Conservation (phyloP, 2,113 vertebrate species). For the Psilopsiagon aurifrons region DNA sequence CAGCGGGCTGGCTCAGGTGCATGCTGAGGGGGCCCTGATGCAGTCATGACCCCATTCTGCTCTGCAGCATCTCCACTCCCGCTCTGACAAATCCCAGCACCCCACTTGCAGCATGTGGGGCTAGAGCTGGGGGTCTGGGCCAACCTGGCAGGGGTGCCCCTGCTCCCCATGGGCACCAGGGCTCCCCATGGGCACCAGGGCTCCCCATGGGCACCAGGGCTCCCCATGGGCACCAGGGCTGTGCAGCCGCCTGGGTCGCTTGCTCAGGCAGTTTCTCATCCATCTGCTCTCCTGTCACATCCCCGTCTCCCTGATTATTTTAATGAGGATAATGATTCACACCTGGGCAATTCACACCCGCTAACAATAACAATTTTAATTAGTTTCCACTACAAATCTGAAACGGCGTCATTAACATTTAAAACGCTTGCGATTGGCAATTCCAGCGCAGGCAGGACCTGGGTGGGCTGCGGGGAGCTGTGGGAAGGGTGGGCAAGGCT, state of each 20-base stretch:
- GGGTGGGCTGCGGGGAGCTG: not conserved
- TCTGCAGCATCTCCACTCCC: not conserved
- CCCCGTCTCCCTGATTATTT: constrained; percentile 72
- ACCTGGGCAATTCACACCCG: constrained; percentile 74
- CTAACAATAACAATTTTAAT: constrained; percentile 78
- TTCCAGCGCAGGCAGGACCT: not conserved
- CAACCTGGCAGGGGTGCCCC: not conserved
- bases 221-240: not conserved
- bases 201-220: not conserved
- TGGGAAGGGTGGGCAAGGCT: not conserved
- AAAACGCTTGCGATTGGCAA: constrained; percentile 45
- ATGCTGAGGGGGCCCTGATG: accelerated
- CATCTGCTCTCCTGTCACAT: constrained; percentile 75
- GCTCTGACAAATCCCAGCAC: not conserved
- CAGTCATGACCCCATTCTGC: not conserved
- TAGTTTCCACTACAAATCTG: constrained; percentile 75
- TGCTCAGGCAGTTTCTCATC: constrained; percentile 26
- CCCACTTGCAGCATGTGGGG: no score
- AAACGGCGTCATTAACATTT: constrained; percentile 73
- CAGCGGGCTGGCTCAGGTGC: not conserved
- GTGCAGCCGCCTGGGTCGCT: not conserved
- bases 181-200: not conserved
- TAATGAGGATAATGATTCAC: constrained; percentile 80
- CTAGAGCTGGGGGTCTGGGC: accelerated
- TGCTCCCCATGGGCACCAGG: not conserved